A percentile compares a stretch with the other conserved stretches of the same genome.
These are phyloP conservation scores for Chiloscyllium punctatum DNA, from an alignment of 2,797 vertebrate species.

Conservation along the genomic window DNA sequence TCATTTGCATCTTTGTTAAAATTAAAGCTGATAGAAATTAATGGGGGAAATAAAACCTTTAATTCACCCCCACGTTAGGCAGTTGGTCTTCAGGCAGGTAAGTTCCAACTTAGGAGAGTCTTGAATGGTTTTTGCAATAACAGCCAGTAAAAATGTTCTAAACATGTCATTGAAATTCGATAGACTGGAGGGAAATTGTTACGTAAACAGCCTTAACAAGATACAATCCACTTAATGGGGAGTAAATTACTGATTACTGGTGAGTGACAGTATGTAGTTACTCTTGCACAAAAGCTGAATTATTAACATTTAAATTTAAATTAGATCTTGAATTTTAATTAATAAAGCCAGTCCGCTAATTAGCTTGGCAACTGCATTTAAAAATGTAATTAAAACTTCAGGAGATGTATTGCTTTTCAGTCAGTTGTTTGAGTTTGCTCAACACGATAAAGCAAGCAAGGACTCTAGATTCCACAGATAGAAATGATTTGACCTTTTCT, in stretches of 20 bases:
- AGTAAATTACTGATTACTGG: constrained; percentile 69
- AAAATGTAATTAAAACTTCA: constrained; percentile 55
- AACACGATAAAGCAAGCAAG: not conserved
- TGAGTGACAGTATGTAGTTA: constrained; percentile 65
- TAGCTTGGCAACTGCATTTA: constrained; percentile 64
- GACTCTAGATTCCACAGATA: constrained; percentile 11
- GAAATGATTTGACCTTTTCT: not conserved
- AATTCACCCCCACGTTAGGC: not conserved
- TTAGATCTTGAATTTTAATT: constrained; percentile 76
- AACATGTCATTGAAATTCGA: not conserved
- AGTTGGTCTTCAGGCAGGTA: not conserved
- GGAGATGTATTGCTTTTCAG: constrained; percentile 51
- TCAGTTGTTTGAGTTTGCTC: constrained; percentile 15
- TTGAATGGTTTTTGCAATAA: not conserved
- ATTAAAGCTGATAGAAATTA: not conserved
- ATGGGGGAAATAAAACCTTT: not conserved
- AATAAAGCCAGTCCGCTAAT: constrained; percentile 62
- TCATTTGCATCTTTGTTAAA: not conserved
- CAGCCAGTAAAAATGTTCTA: not conserved
- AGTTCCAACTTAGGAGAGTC: not conserved
- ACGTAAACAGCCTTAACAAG: constrained; percentile 30
- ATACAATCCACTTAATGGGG: constrained; percentile 52
- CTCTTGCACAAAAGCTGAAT: constrained; percentile 60
- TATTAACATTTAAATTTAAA: constrained; percentile 77
- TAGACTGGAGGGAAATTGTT: constrained; percentile 5